phyloP scores from a whole-genome alignment of 2,888 invertebrate genomes.

The Monoplex corrugatus region DNA sequence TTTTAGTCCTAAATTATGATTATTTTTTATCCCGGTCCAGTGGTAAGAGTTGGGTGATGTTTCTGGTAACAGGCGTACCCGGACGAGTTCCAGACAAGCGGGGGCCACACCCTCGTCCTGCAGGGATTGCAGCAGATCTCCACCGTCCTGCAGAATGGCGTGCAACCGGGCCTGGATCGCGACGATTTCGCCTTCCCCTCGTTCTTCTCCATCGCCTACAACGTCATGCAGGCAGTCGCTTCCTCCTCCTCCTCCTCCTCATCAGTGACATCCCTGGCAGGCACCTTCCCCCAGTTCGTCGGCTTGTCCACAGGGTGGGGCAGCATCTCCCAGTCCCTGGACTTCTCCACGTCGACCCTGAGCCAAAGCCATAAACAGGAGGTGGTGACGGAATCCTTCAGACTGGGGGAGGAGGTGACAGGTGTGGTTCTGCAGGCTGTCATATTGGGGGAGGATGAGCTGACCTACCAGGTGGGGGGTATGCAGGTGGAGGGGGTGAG shows the following conservation, averaged over 20 bases:
- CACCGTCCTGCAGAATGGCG: conserved; percentile 54
- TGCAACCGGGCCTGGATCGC: conserved; percentile 60
- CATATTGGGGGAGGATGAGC: conserved; percentile 60
- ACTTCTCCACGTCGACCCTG: conserved; percentile 47
- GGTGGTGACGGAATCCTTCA: conserved; percentile 59
- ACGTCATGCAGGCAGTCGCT: conserved; percentile 61
- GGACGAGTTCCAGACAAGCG: conserved; percentile 62
- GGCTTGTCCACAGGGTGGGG: conserved; percentile 50
- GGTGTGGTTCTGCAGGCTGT: conserved; percentile 61
- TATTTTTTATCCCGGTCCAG: too few species aligned
- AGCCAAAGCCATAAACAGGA: conserved; percentile 56
- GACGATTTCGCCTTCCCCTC: conserved; percentile 60
- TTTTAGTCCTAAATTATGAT: too few species aligned
- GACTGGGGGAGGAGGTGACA: conserved; percentile 60
- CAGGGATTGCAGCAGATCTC: conserved; percentile 59
- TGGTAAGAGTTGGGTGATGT: too few species aligned
- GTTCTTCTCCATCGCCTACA: conserved; percentile 60
- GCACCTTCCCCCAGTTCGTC: conserved; percentile 19
- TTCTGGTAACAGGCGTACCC: conserved; percentile 63
- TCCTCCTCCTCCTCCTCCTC: conserved; percentile 50
- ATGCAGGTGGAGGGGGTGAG: conserved; percentile 56
- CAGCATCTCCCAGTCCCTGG: conserved; percentile 24
- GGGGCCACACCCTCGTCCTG: conserved; percentile 60
- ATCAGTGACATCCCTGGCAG: conserved; percentile 45
- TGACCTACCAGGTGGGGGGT: conserved; percentile 54